These are phyloP conservation scores for Tragulus kanchil DNA, from an alignment of 2,113 vertebrate species.

Conservation along the genomic window DNA sequence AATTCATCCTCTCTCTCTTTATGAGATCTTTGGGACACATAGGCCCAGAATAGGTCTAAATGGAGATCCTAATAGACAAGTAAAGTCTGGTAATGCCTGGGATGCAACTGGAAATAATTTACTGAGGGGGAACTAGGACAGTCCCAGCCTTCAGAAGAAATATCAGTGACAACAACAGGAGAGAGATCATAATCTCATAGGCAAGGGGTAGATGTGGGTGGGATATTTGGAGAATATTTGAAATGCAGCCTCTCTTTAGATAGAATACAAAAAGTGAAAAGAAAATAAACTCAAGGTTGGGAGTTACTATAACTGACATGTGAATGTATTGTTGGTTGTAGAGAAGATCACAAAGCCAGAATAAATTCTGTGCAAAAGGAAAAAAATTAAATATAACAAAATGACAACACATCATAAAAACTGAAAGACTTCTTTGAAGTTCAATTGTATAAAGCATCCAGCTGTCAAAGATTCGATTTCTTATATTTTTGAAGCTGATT, in stretches of 20 bases:
- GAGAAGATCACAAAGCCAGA: conserved; percentile 48
- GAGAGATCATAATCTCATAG: neutral
- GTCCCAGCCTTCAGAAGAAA: neutral
- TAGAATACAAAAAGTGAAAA: neutral
- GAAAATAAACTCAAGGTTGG: conserved; percentile 44
- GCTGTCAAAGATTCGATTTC: conserved; percentile 73
- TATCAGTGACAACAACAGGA: neutral
- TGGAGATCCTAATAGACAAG: neutral
- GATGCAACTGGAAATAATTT: conserved; percentile 47
- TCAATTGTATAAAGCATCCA: conserved; percentile 65
- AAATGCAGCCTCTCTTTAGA: conserved; percentile 8
- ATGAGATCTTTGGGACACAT: neutral
- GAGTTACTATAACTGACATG: neutral
- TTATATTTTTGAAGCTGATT: conserved; percentile 68
- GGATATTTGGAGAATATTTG: neutral
- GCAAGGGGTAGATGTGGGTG: neutral
- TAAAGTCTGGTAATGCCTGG: neutral
- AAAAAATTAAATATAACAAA: conserved; percentile 44
- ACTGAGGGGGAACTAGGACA: neutral
- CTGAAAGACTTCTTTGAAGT: conserved; percentile 77
- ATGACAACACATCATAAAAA: conserved; percentile 75
- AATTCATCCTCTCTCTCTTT: neutral
- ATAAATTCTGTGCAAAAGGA: conserved; percentile 52
- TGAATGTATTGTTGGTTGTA: conserved; percentile 45
- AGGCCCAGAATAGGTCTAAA: neutral